Conservation (phyloP, 2,797 vertebrate species). For the Natrix natrix region DNA sequence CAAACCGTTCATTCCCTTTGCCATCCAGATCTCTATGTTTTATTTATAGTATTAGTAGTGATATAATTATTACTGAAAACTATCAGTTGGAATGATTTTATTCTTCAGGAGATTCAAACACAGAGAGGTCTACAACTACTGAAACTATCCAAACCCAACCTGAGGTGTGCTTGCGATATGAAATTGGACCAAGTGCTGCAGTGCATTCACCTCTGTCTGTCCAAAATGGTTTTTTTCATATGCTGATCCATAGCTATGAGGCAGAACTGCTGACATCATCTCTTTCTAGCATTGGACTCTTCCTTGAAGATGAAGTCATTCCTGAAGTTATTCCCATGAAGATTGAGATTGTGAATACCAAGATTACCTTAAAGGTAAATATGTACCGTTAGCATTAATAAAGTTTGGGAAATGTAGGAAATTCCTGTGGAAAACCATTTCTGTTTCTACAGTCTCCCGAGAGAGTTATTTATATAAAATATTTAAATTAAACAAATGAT, state of each 20-base stretch:
- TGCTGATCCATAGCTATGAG: conserved; percentile 76
- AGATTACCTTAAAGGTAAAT: conserved; percentile 83
- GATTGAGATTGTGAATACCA: conserved; percentile 81
- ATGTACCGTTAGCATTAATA: not conserved
- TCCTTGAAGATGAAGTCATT: conserved; percentile 90
- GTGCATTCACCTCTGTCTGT: conserved; percentile 74
- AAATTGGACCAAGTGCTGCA: conserved; percentile 78
- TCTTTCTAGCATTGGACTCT: conserved; percentile 84
- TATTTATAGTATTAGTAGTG: not conserved
- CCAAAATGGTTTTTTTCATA: conserved; percentile 79
- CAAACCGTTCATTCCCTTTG: not conserved
- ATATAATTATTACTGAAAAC: not conserved
- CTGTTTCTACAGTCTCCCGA: not conserved
- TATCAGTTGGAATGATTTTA: conserved; percentile 6
- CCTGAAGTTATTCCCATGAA: conserved; percentile 85
- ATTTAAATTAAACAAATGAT: not conserved
- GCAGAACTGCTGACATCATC: conserved; percentile 83
- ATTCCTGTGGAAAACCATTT: not conserved
- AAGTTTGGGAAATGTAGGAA: not conserved
- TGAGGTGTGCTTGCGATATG: conserved; percentile 75
- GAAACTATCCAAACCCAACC: conserved; percentile 60
- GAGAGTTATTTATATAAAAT: not conserved
- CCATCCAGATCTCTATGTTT: not conserved
- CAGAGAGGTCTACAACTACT: conserved; percentile 43
- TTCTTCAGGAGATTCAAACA: conserved; percentile 51